A percentile compares a stretch with the other conserved stretches of the same genome.
Conservation (phyloP, 64 coral and sea anemone genomes). For the Montipora foliosa region DNA sequence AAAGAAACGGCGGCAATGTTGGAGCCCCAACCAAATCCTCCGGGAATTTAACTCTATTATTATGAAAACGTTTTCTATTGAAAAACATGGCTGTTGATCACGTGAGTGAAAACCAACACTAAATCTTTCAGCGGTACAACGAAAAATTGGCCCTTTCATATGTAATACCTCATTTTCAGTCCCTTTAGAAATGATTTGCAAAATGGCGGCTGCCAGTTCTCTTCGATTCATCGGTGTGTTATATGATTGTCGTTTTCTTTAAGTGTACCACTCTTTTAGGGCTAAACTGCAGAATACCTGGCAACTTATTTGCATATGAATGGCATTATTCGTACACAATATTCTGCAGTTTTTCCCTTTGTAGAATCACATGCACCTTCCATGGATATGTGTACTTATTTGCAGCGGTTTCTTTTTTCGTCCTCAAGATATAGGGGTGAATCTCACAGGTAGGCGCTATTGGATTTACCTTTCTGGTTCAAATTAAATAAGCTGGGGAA, state of each 20-base stretch:
- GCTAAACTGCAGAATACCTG: too few relatives aligned
- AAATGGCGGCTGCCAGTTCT: constrained; percentile 72
- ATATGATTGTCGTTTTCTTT: neutral
- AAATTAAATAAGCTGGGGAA: too few relatives aligned
- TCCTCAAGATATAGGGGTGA: constrained; percentile 87
- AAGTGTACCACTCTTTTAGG: neutral
- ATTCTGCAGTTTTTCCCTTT: too few relatives aligned
- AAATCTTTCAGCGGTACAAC: neutral
- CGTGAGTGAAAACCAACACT: too few relatives aligned
- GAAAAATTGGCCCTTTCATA: neutral
- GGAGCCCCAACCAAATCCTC: too few relatives aligned
- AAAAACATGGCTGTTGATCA: too few relatives aligned
- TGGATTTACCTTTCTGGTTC: neutral
- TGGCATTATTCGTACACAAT: too few relatives aligned
- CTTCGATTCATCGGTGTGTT: constrained; percentile 81
- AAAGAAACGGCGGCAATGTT: too few relatives aligned
- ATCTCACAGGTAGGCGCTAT: constrained; percentile 77
- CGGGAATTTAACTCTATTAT: too few relatives aligned
- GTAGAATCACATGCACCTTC: neutral
- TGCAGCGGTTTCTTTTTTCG: neutral
- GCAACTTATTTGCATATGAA: too few relatives aligned
- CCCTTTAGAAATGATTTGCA: constrained; percentile 71
- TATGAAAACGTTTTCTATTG: too few relatives aligned
- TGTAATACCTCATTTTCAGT: neutral
- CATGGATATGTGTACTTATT: neutral